Evolutionary conservation across 2,797 vertebrate genomes (phyloP), one percentile per base, ranked within the genome.

Genomic region (Alcedo atthis): DNA sequence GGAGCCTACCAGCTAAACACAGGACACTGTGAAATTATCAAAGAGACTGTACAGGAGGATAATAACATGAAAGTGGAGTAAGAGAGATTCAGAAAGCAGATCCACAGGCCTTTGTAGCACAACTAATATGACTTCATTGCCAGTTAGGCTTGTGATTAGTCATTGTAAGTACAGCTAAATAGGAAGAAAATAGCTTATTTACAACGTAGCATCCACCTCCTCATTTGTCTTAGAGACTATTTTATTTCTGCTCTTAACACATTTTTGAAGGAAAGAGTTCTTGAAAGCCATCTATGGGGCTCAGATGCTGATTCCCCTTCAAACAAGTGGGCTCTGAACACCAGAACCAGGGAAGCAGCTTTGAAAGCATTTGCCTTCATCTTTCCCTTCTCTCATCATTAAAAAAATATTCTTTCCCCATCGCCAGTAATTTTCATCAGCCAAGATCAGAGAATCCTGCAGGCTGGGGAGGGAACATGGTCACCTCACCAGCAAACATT

Each of bases 11-110:
- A 86, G 78, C 6, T 6, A 76, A 79, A 87, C 78, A 80, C 53
- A 74, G 87, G 89, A 49, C 68, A 4, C 82, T 64, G 77, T 26
- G 71, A 49, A 84, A 63, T 70, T 88, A 92, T 82, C 91, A 92
- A 82, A 94, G 87, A 57, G 35, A 28, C 45, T 35, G 45, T 25
- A 40, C 32, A 32, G 74, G 42, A 57, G 18, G 16, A 3, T 13
- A 73, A 51, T 4, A 59, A 89, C 1, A 25, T 15, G n/a, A 73
- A 88, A 84, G 71, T 28, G 25, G 66, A 5, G 5, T 8, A 9
- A 9, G 45, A 55, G 26, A 82, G 35, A 42, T 30, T 63, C 74
- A 53, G 67, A 57, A n/a, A 55, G 58, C 5, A 3, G 48, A 77
- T 51, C 82, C 49, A 33, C 85, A 89, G 57, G 49, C 11, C 30